Percentiles rank a stretch among this genome's conserved stretches.
phyloP scores from a whole-genome alignment of 2,113 vertebrate genomes.

The Heliornis fulica region DNA sequence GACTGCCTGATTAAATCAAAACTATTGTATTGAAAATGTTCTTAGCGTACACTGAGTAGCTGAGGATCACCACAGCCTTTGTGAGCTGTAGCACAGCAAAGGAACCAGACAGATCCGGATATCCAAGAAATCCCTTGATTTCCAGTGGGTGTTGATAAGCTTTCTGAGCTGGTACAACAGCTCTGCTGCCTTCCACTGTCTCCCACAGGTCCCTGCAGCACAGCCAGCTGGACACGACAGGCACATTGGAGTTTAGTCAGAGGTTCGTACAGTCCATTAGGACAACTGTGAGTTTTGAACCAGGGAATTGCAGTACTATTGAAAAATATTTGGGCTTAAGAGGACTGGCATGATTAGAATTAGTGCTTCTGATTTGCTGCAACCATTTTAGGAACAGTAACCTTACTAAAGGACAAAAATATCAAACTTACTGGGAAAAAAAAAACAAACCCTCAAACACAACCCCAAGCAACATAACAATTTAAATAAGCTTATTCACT shows the following conservation, averaged over 20 bases:
- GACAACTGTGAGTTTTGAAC: not conserved
- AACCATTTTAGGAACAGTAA: not conserved
- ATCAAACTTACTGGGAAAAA: not conserved
- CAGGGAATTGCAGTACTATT: not conserved
- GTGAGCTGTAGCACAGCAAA: not conserved
- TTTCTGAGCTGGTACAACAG: not conserved
- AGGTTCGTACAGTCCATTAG: not conserved
- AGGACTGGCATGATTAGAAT: not conserved
- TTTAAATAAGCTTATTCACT: not conserved
- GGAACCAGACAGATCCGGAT: not conserved
- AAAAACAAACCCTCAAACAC: not conserved
- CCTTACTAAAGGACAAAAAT: not conserved
- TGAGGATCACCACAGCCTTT: not conserved
- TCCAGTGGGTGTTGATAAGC: not conserved
- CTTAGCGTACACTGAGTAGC: not conserved
- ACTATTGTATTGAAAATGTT: not conserved
- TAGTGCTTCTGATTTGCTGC: not conserved
- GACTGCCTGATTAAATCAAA: not conserved
- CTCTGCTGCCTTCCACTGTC: not conserved
- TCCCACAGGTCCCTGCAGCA: not conserved
- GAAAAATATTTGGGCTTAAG: not conserved
- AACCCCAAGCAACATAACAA: too few species aligned
- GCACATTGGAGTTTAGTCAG: not conserved
- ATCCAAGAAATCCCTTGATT: not conserved
- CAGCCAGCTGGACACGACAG: not conserved